Evolutionary conservation across 2,888 invertebrate species (phyloP).

Genomic region (Chymomyza caudatula): DNA sequence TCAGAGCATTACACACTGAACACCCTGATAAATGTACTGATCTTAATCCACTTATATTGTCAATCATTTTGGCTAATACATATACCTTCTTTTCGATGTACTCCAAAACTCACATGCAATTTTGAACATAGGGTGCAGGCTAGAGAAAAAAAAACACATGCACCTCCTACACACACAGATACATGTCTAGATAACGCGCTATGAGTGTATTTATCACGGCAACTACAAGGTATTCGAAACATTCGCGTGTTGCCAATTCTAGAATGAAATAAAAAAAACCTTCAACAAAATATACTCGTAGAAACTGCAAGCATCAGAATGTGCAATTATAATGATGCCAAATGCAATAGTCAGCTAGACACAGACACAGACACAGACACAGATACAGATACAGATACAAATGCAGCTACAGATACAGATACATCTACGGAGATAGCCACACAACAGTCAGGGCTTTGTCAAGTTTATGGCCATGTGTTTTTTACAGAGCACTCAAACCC

Average conservation of each 20-base stretch:
- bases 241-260: not conserved
- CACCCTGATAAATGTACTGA: too few species aligned
- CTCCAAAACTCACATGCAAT: not conserved
- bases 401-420: slow-evolving; percentile 22
- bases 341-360: not conserved
- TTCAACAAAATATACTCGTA: not conserved
- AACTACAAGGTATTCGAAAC: not conserved
- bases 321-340: not conserved
- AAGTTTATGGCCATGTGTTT: slow-evolving; percentile 3
- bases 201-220: not conserved
- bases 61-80: too few species aligned
- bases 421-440: slow-evolving; percentile 3
- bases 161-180: slow-evolving; percentile 27
- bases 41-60: too few species aligned
- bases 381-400: slow-evolving; percentile 15
- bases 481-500: not conserved
- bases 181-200: not conserved
- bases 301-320: not conserved
- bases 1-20: too few species aligned
- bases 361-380: not conserved
- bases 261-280: not conserved
- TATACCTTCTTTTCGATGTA: not conserved
- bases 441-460: not conserved
- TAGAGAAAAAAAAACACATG: not conserved
- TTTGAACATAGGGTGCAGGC: not conserved